phyloP scores from a whole-genome alignment of 2,797 vertebrate species.

The Rhinogobio ventralis region DNA sequence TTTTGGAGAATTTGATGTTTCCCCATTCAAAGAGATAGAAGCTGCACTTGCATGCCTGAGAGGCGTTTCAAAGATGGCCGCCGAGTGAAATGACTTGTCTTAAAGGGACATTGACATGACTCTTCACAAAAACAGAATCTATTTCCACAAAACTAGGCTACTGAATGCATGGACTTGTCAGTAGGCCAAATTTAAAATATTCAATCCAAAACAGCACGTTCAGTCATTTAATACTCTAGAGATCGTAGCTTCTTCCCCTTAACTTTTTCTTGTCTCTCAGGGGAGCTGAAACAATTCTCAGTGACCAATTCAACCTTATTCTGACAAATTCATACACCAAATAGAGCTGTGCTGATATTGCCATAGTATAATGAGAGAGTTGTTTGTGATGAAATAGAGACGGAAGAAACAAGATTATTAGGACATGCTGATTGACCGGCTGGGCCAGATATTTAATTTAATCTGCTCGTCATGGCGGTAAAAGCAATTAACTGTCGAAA shows the following conservation, averaged over 20 bases:
- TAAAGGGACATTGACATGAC: too few species aligned
- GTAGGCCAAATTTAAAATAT: not conserved
- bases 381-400: conserved; percentile 34
- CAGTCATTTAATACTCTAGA: not conserved
- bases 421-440: conserved; percentile 55
- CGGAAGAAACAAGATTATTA: conserved; percentile 53
- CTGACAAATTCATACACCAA: not conserved
- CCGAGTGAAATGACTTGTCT: too few species aligned
- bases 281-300: not conserved
- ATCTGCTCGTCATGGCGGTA: conserved; percentile 58
- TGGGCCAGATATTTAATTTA: conserved; percentile 53
- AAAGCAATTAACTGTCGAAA: conserved; percentile 66
- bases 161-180: not conserved
- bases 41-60: too few species aligned
- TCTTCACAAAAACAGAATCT: not conserved
- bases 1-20: too few species aligned
- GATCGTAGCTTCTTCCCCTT: not conserved
- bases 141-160: not conserved
- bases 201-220: not conserved
- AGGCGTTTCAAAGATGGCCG: too few species aligned
- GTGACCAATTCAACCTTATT: not conserved
- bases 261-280: not conserved
- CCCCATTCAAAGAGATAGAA: too few species aligned
- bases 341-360: not conserved
- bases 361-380: not conserved